A percentile compares a stretch with the other conserved stretches of the same genome.
phyloP scores from a whole-genome alignment of 2,113 vertebrate genomes.

The Theristicus caerulescens region DNA sequence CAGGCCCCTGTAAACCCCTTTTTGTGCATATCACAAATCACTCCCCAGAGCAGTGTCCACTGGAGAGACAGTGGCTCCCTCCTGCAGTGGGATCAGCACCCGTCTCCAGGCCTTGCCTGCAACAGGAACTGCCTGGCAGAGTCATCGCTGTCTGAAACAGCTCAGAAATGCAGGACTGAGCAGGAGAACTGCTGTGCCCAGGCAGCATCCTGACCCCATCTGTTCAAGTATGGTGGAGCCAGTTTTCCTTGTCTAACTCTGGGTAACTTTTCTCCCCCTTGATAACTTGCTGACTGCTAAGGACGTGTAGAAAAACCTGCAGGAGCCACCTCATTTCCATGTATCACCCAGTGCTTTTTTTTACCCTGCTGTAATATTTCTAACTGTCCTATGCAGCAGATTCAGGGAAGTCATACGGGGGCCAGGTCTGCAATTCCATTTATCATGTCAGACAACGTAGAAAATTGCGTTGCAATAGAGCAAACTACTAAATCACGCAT shows the following conservation, averaged over 20 bases:
- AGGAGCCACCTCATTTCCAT: not conserved
- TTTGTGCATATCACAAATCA: not conserved
- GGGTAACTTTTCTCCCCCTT: not conserved
- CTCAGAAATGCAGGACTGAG: not conserved
- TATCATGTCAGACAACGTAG: not conserved
- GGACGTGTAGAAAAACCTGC: not conserved
- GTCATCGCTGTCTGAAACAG: not conserved
- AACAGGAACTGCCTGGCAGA: not conserved
- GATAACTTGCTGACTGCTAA: not conserved
- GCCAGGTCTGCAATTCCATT: not conserved
- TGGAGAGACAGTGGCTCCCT: not conserved
- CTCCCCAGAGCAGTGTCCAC: not conserved
- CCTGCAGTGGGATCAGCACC: not conserved
- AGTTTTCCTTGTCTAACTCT: not conserved
- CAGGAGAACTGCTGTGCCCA: not conserved
- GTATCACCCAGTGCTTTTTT: not conserved
- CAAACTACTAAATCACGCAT: conserved; percentile 26
- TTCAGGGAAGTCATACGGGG: not conserved
- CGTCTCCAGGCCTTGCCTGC: not conserved
- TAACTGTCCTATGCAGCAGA: not conserved
- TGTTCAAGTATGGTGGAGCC: not conserved
- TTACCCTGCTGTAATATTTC: not conserved
- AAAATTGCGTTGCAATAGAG: not conserved
- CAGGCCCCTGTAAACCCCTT: not conserved
- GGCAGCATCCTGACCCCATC: not conserved